These are phyloP conservation scores for Deilephila elpenor DNA, from an alignment of 2,888 invertebrate species.

Conservation along the genomic window DNA sequence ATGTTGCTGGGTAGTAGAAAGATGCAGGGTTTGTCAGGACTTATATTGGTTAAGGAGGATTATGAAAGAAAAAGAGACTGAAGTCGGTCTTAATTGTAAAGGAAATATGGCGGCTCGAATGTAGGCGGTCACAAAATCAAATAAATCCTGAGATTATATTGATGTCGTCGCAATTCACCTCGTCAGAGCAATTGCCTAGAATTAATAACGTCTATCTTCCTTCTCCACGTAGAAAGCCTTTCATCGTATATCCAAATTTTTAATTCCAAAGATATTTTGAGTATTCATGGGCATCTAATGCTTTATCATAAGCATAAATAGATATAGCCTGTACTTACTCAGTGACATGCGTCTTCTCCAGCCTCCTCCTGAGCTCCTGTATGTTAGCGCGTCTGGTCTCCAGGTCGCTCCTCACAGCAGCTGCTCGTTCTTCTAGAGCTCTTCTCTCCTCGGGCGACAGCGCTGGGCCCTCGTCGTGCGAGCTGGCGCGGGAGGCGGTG, in stretches of 20 bases:
- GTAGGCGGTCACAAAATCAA: no score
- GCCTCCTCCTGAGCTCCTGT: slow-evolving; percentile 90
- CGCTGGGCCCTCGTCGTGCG: slow-evolving; percentile 65
- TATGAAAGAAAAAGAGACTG: not conserved
- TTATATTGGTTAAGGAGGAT: not conserved
- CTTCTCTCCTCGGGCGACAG: slow-evolving; percentile 82
- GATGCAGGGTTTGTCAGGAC: not conserved
- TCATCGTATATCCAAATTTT: not conserved
- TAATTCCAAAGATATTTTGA: no score
- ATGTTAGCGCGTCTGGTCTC: slow-evolving; percentile 92
- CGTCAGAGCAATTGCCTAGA: no score
- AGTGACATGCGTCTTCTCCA: slow-evolving; percentile 93
- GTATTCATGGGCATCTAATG: no score
- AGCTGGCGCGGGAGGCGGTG: slow-evolving; percentile 51
- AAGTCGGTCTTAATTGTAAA: no score
- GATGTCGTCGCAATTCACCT: no score
- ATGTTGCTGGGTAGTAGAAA: slow-evolving; percentile 87
- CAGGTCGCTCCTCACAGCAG: slow-evolving; percentile 86
- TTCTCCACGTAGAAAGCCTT: no score
- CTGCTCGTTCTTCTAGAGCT: slow-evolving; percentile 83
- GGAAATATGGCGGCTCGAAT: no score
- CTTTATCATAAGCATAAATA: not conserved
- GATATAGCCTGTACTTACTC: slow-evolving; percentile 86
- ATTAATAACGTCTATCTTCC: no score
- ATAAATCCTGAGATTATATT: no score